Conservation (phyloP, 2,113 vertebrate genomes). For the Odontophorus gujanensis region DNA sequence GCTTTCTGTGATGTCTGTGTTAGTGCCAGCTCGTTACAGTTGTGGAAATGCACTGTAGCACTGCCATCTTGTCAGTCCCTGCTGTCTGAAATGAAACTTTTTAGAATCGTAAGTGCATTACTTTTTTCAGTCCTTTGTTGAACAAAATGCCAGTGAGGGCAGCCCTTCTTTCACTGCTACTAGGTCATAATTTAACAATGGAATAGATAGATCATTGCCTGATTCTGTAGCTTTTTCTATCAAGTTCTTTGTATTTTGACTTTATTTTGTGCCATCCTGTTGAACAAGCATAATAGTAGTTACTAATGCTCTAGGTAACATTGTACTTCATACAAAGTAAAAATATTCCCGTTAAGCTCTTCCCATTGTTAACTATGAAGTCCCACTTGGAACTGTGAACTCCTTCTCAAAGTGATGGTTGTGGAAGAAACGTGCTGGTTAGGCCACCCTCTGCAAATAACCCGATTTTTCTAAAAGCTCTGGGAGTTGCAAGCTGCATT, state of each 20-base stretch:
- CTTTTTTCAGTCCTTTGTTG: neutral
- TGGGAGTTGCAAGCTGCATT: neutral
- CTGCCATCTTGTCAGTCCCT: neutral
- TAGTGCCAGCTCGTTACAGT: neutral
- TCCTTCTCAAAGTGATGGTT: neutral
- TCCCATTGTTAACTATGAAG: neutral
- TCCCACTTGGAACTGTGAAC: neutral
- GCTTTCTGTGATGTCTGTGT: neutral
- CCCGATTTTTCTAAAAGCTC: neutral
- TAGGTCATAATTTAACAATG: neutral
- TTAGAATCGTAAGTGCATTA: neutral
- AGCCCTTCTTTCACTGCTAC: neutral
- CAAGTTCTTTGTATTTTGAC: neutral
- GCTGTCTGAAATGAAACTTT: neutral
- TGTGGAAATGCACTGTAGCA: neutral
- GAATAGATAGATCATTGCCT: accelerated
- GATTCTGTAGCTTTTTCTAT: neutral
- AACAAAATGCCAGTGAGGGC: neutral
- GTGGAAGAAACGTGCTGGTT: neutral
- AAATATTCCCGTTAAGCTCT: neutral
- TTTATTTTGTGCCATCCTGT: neutral
- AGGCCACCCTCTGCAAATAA: neutral
- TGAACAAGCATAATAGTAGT: neutral
- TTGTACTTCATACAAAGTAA: neutral
- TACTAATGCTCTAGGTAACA: neutral